phyloP scores from a whole-genome alignment of 2,113 vertebrate genomes.

The Lepidothrix coronata region DNA sequence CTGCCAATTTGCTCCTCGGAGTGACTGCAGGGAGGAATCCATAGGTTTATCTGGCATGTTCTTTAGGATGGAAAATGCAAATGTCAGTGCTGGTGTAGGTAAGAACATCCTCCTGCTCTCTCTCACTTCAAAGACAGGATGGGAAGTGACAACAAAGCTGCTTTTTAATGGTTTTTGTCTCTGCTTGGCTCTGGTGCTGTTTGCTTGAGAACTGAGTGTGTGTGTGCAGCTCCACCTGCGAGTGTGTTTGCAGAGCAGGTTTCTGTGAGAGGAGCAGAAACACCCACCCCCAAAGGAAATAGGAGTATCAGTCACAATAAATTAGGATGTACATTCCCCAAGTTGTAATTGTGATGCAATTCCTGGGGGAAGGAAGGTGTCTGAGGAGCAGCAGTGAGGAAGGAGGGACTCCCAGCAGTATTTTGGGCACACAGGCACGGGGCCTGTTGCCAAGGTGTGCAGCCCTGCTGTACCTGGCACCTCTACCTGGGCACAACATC shows the following conservation, averaged over 20 bases:
- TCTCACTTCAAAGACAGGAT: not conserved
- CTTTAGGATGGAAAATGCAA: not conserved
- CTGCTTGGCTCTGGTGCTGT: not conserved
- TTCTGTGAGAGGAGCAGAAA: not conserved
- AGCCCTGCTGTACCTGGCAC: not conserved
- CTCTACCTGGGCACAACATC: not conserved
- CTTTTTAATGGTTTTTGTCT: not conserved
- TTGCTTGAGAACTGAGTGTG: not conserved
- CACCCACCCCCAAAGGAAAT: not conserved
- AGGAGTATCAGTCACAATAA: not conserved
- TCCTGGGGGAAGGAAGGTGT: not conserved
- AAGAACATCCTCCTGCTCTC: not conserved
- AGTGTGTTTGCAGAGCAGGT: not conserved
- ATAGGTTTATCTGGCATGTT: accelerated
- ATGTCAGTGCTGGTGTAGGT: not conserved
- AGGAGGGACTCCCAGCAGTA: not conserved
- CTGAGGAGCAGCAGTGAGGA: not conserved
- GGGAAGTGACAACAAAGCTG: not conserved
- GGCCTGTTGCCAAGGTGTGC: not conserved
- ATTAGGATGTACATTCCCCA: not conserved
- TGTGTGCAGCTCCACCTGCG: not conserved
- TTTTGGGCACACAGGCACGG: not conserved
- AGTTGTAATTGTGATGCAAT: not conserved
- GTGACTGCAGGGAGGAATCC: not conserved
- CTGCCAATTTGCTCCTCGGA: not conserved